A percentile compares a stretch with the other conserved stretches of the same genome.
Conservation (phyloP, 2,888 invertebrate genomes). For the Carpatolechia fugitivella region DNA sequence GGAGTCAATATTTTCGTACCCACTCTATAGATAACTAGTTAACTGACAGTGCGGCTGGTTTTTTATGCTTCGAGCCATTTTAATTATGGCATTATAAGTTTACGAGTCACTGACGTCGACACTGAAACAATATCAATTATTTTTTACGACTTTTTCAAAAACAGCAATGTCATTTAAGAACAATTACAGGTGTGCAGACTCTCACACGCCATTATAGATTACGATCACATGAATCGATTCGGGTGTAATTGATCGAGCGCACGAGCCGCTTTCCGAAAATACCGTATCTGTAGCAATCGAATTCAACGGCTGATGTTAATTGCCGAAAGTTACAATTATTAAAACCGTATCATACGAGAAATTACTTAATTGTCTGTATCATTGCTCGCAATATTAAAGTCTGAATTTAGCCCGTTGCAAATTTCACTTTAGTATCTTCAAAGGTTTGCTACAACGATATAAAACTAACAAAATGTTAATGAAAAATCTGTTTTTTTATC, state of each 20-base stretch:
- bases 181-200: slow-evolving; percentile 52
- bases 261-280: slow-evolving; percentile 40
- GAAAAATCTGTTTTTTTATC: no score
- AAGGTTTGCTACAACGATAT: no score
- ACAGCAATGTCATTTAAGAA: slow-evolving; percentile 22
- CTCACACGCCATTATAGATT: slow-evolving; percentile 66
- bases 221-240: slow-evolving; percentile 65
- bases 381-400: slow-evolving; percentile 13
- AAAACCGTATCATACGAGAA: slow-evolving; percentile 50
- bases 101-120: not conserved
- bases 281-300: slow-evolving; percentile 24
- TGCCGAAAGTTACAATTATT: slow-evolving; percentile 55
- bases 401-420: not conserved
- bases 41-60: not conserved
- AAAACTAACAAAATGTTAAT: no score
- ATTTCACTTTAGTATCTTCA: not conserved
- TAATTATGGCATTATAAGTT: not conserved
- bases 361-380: slow-evolving; percentile 28
- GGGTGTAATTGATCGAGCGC: slow-evolving; percentile 66
- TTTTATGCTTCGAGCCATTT: no score
- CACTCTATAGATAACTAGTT: not conserved
- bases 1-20: not conserved
- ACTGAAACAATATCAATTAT: not conserved
- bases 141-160: slow-evolving; percentile 1
- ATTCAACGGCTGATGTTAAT: slow-evolving; percentile 45